Conservation (phyloP, 2,113 vertebrate species). For the Empidonax traillii region DNA sequence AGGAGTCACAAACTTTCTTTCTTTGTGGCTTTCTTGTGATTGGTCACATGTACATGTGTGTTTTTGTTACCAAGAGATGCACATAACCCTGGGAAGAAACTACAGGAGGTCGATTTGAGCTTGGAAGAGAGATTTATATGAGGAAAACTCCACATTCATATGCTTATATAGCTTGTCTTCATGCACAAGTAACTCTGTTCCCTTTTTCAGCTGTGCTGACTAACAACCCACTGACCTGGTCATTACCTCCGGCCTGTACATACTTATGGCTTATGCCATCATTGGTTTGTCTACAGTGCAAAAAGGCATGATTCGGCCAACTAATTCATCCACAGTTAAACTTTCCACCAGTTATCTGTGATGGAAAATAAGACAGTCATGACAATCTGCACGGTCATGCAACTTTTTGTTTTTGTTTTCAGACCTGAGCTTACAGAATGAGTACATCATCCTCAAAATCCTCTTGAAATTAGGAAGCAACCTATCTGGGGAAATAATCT, state of each 20-base stretch:
- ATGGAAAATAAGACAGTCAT: not conserved
- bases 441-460: not conserved
- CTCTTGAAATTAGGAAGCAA: not conserved
- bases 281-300: not conserved
- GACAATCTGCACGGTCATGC: not conserved
- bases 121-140: not conserved
- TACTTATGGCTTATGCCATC: not conserved
- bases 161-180: not conserved
- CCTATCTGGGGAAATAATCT: not conserved
- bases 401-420: not conserved
- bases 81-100: not conserved
- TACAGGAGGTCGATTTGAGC: not conserved
- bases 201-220: not conserved
- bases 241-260: not conserved
- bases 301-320: not conserved
- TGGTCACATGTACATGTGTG: fast-evolving
- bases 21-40: not conserved
- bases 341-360: not conserved
- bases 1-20: not conserved
- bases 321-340: not conserved
- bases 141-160: not conserved
- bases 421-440: not conserved
- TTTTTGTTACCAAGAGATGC: not conserved
- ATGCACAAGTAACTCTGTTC: not conserved
- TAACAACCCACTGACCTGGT: not conserved